These are phyloP conservation scores for Ciconia stormi DNA, from an alignment of 2,113 vertebrate species.

Conservation along the genomic window DNA sequence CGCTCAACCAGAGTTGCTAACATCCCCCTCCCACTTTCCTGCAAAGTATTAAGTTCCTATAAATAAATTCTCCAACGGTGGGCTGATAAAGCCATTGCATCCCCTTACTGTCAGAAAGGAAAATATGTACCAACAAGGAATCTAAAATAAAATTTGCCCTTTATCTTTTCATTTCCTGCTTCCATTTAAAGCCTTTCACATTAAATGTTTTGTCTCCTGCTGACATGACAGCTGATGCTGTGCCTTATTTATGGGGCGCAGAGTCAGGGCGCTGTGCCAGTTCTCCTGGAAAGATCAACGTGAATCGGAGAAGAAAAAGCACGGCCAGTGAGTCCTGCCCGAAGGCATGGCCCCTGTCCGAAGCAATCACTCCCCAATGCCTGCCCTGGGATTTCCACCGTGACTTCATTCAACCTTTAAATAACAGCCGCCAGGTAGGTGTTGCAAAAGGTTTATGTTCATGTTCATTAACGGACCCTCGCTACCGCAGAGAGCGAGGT, in stretches of 20 bases:
- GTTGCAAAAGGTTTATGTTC: not conserved
- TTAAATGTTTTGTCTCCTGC: conserved; percentile 33
- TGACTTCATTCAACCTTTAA: not conserved
- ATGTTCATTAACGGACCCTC: accelerated
- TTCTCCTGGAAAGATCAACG: not conserved
- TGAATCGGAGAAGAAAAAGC: not conserved
- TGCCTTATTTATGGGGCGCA: not conserved
- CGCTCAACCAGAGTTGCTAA: not conserved
- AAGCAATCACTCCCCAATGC: not conserved
- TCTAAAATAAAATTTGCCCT: conserved; percentile 2
- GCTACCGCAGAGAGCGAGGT: accelerated
- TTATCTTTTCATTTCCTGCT: conserved; percentile 38
- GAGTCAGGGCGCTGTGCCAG: conserved; percentile 34
- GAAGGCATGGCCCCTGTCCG: not conserved
- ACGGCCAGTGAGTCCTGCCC: not conserved
- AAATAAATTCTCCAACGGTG: not conserved
- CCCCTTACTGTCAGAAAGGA: not conserved
- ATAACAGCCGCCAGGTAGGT: not conserved
- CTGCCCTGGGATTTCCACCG: not conserved
- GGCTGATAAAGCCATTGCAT: not conserved
- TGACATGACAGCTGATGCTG: conserved; percentile 5
- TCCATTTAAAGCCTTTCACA: conserved; percentile 1
- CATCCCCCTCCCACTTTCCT: not conserved
- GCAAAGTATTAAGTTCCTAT: not conserved
- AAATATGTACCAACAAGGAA: not conserved